Evolutionary conservation across 2,888 invertebrate species (phyloP), one percentile per base, ranked within the genome.

Genomic region (Leptothorax acervorum): DNA sequence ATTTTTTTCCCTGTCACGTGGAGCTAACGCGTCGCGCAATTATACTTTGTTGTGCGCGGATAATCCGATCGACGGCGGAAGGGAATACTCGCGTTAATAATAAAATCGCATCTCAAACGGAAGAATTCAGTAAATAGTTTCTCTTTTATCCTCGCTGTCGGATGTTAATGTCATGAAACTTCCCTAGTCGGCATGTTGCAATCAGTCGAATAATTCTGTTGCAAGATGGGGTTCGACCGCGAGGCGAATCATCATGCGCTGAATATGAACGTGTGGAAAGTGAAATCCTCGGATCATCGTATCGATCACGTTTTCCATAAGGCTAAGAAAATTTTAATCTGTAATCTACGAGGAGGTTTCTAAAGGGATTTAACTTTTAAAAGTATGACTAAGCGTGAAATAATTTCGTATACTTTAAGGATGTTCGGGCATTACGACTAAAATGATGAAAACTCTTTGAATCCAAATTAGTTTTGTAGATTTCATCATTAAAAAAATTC

Each of bases 261-360:
- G 57, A 55, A 74, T 57, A 73, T 51, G 62, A 86, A 68, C 73
- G 48, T 65, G 81, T 55, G 79, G 74, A 87, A 90, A 90, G 90
- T 90, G 88, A 90, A 90, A 88, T 90, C 48, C 76, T 55, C 79
- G 23, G 51, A 42, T 63, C 57, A 70, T 23, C 45, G 42, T 74
- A 60, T 60, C 66, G 42, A 62, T 66, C 68, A 71, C 28, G 63
- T 53, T 65, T 42, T 9, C 39, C 15, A 65, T 86, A 85, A 90
- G 85, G 75, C 68, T 81, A 84, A 73, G 42, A 78, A 51, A 66
- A 63, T 81, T 18, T 60, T n/a, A 42, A 42, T n/a, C 23, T n/a
- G 15, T 9, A 42, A 42, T 55, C 28, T 15, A 55, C 23, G 15
- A 15, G 18, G 5, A 5, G 31, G 42, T 78, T 12, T 3, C 39